Base-by-base conservation (phyloP, 2,797 vertebrate genomes). In the Podarcis siculus region DNA sequence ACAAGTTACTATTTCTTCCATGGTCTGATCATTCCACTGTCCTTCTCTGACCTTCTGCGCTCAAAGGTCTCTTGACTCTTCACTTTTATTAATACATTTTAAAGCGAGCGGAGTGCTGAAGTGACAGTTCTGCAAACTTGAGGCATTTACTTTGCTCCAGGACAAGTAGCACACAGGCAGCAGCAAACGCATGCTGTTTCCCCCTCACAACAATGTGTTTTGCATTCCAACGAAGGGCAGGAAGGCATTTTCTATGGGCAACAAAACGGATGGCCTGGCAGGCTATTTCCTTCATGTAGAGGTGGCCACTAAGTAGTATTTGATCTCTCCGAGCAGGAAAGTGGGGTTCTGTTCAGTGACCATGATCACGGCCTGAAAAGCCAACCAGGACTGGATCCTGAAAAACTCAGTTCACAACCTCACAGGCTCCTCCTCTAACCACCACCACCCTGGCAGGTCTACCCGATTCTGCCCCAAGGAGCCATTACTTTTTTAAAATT, bases 81-180 rank as follows among this genome's bases (percentile, higher is more conserved):
- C 83, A 73, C 87, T 75, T 85, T 85, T 85, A 75, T 90, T 87
- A 90, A 76, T 90, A 87, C 89, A 66, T 87, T 73, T 58, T 79
- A 67, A 37, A 67, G 42, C 80, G 82, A 84, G 78, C 49, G 27
- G 42, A 80, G 55, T 84, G 81, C 85, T 35, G 67, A 79, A 87
- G 81, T 84, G 85, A 90, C 69, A 69, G 66, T 67, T 67, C 76
- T 80, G 89, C 76, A 69, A 83, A 76, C 77, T 84, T 45, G 69
- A 82, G 61, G 42, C 72, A 64, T 89, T 82, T 42, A 32, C 69
- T 73, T 87, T 83, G 85, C 76, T 83, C 64, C 85, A 79, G 75
- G 85, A 83, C 17, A 79, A 83, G 67, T 37, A 83, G 66, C 69
- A 32, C 32, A 32, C 30, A 79, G 80, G 66, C 79, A 84, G 85